Evolutionary conservation across 2,797 vertebrate genomes (phyloP).

Genomic region (Muscicapa comitata): DNA sequence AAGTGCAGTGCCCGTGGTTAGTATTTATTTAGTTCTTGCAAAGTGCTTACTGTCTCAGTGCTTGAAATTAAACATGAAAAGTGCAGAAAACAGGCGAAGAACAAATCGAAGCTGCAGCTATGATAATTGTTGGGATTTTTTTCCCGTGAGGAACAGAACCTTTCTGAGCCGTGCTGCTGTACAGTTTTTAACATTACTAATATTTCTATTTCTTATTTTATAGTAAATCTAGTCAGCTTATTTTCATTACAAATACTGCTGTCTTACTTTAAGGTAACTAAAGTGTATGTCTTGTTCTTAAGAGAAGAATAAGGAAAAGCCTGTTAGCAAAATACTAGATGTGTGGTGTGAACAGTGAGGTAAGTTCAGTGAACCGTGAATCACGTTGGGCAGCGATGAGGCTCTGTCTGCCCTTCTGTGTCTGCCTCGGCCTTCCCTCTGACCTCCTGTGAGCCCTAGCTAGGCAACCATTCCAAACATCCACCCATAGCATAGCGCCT

Average conservation of each 20-base stretch:
- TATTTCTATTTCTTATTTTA: background rate
- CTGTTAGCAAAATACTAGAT: background rate
- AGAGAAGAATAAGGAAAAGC: background rate
- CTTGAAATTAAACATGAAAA: background rate
- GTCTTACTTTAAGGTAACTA: background rate
- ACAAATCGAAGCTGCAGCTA: no score
- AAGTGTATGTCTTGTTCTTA: background rate
- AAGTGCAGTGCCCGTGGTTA: background rate
- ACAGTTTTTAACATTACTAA: background rate
- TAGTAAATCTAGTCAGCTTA: background rate
- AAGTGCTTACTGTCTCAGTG: fast-evolving
- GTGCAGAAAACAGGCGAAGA: background rate
- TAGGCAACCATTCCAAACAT: background rate
- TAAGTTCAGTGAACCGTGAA: background rate
- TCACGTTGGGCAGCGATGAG: background rate
- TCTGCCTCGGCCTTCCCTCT: background rate
- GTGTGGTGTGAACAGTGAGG: background rate
- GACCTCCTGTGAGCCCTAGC: background rate
- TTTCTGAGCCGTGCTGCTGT: background rate
- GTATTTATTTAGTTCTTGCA: background rate
- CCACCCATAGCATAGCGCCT: fast-evolving
- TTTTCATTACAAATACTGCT: background rate
- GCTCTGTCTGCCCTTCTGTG: background rate
- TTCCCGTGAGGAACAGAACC: background rate
- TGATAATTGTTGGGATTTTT: fast-evolving